Evolutionary conservation across 2,113 vertebrate species (phyloP), one percentile per base, ranked within the genome.

Genomic region (Rhineura floridana): DNA sequence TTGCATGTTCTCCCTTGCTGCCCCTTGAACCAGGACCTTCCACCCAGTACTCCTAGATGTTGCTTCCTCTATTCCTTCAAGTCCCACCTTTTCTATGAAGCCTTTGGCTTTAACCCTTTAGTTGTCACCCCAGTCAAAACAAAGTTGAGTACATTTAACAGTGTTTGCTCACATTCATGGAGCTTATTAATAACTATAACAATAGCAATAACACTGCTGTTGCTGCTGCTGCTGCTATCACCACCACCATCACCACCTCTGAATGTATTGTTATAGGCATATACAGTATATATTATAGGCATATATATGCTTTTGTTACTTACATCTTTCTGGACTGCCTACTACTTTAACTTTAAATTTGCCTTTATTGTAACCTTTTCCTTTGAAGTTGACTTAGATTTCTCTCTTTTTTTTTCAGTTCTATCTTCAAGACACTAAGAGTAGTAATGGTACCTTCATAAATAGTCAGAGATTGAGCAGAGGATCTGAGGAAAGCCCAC

Each of bases 381-480:
- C 36, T 85, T 79, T 39, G 4, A n/a, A 52, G 33, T 23, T 81
- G 33, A 2, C 48, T 90, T 79, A 91, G 23, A 83, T 0, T 36
- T 12, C 69, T 0, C 76, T 65, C 89, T 94, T 88, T 86, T 91
- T 95, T 88, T 97, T 91, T 19, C 96, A 99, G 99, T 99, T 99
- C 95, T 99, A 99, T 96, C 98, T 99, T 94, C 99, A 99, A 97
- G 99, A 99, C 98, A 99, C 99, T 95, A 99, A 99, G 96, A 99
- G 99, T 98, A 99, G 99, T 97, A 99, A 99, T 92, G 99, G 99
- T 95, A 99, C 99, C 88, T 99, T 99, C 96, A 99, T 99, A 96
- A 99, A 99, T 97, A 99, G 99, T 96, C 99, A 99, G 97, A 97
- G 99, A 95, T 95, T 99, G 97, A 99, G 99, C 94, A 98, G 98